These are phyloP conservation scores for Morelia viridis DNA, from an alignment of 2,797 vertebrate genomes.

Conservation along the genomic window DNA sequence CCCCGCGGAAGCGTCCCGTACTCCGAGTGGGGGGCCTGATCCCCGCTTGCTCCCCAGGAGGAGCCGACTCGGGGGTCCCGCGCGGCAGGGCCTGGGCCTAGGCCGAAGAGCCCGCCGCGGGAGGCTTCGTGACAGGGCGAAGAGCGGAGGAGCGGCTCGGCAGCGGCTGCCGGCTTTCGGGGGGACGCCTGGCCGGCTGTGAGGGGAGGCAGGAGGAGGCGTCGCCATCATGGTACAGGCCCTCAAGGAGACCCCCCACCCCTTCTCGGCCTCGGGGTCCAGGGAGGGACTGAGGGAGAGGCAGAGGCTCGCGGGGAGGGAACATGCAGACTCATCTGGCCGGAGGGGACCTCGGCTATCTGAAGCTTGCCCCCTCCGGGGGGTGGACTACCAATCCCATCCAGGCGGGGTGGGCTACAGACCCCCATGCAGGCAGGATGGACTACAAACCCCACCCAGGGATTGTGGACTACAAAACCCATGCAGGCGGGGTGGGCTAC, in stretches of 20 bases:
- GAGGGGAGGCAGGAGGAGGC: neutral
- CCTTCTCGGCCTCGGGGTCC: neutral
- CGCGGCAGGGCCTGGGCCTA: neutral
- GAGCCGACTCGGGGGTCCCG: neutral
- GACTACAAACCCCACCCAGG: neutral
- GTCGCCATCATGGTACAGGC: neutral
- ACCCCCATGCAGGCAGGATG: neutral
- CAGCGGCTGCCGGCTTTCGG: neutral
- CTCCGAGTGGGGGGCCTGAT: accelerated
- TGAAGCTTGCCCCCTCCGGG: neutral
- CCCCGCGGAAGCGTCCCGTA: neutral
- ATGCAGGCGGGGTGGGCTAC: neutral
- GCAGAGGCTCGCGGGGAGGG: neutral
- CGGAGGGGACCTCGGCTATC: neutral
- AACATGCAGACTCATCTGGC: neutral
- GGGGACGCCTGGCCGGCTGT: neutral
- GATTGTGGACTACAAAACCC: neutral
- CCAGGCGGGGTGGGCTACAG: neutral
- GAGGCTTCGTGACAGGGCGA: neutral
- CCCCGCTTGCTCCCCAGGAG: neutral
- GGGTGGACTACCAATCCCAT: neutral
- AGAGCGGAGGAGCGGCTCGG: neutral
- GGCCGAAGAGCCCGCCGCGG: neutral
- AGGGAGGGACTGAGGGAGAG: neutral
- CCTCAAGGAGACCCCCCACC: neutral